phyloP scores from a whole-genome alignment of 2,113 vertebrate genomes.

The Hippocampus abdominalis region DNA sequence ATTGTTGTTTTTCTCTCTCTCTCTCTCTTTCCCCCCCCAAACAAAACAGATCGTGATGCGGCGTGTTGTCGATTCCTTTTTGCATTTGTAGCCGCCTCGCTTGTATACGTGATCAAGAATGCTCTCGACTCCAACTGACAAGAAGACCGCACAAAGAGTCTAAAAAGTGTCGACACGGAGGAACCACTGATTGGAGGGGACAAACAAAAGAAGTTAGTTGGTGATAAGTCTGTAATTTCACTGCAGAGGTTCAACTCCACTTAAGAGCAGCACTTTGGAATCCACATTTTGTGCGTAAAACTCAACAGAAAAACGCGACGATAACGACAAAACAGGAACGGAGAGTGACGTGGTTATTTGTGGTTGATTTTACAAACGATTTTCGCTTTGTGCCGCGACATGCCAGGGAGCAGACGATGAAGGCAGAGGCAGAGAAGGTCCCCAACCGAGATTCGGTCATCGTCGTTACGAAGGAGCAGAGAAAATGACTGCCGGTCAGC shows the following conservation, averaged over 20 bases:
- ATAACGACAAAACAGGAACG: not conserved
- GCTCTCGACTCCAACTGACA: not conserved
- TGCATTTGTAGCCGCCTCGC: not conserved
- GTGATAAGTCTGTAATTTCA: not conserved
- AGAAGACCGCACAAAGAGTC: constrained; percentile 2
- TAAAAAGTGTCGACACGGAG: not conserved
- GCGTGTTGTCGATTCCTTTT: not conserved
- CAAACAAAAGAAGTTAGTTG: not conserved
- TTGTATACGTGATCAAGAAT: not conserved
- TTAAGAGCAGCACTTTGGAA: not conserved
- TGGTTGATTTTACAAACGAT: too few relatives aligned
- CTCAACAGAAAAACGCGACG: not conserved
- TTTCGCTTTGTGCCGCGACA: too few relatives aligned
- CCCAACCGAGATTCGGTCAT: not conserved
- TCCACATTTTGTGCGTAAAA: not conserved
- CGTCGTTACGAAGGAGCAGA: not conserved
- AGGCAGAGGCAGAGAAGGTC: not conserved
- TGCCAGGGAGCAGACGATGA: not conserved
- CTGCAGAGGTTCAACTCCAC: not conserved
- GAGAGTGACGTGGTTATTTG: not conserved
- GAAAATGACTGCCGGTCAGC: not conserved
- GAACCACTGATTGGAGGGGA: not conserved
- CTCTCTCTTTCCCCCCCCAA: not conserved
- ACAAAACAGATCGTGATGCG: constrained; percentile 14
- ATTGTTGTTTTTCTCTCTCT: not conserved